Base-by-base conservation (phyloP, 2,113 vertebrate genomes). In the Neomonachus schauinslandi region DNA sequence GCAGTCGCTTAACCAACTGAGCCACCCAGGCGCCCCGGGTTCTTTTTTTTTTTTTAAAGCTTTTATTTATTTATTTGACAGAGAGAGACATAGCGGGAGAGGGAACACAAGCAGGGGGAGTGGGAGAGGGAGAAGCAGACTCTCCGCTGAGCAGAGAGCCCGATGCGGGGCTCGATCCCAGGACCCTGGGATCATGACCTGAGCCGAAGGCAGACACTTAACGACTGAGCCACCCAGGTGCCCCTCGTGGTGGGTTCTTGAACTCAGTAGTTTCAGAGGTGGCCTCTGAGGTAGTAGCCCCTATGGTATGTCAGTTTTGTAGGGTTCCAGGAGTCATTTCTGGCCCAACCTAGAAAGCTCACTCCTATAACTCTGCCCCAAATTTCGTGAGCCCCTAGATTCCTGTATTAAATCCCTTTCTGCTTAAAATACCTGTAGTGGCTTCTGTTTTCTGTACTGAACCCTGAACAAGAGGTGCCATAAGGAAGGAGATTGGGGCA, bases 371-470 rank as follows among this genome's bases (percentile, higher is more conserved):
- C 2, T 51, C 15, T 59, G 22, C 6, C 33, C 24, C 33, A 46
- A 61, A 72, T 76, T 88, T 94, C 88, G 14, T 22, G 74, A 39
- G 8, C 36, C 19, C 13, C 77, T 82, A 36, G 72, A 79, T 89
- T 24, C 39, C 4, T 76, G 19, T 33, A 86, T 87, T 76, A 82
- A 96, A 93, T 88, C 28, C 2, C 31, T 84, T 94, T 94, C 85
- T 69, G 53, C 16, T 95, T 83, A 59, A 67, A 82, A 55, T 96
- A 42, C 28, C 69, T 87, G 0, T 19, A 81, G 19, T 51, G 11
- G 24, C 74, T 94, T 90, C 74, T 98, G 53, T 77, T 93, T 95
- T 24, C 18, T 96, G 0, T 65, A 36, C 21, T 85, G 24, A 94
- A 71, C 26, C 4, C 14, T 42, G n/a, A 80, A 19, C 31, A 55